A percentile compares a stretch with the other conserved stretches of the same genome.
phyloP scores from a whole-genome alignment of 2,888 invertebrate species.

The Acleris emargana region DNA sequence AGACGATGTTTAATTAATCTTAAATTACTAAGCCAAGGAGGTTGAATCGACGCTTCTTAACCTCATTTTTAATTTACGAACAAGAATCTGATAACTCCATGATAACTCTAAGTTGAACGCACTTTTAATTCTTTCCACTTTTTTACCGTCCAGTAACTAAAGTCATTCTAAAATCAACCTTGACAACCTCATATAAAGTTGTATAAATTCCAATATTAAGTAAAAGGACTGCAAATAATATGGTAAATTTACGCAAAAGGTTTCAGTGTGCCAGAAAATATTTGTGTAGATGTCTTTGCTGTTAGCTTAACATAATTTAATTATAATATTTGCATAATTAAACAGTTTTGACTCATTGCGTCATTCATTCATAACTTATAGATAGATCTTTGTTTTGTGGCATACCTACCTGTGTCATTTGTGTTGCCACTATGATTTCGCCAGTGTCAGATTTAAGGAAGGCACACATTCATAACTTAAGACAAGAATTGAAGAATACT shows the following conservation, averaged over 20 bases:
- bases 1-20: slow-evolving; percentile 1
- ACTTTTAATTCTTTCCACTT: background rate
- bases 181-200: background rate
- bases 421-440: too few species aligned
- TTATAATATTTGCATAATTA: slow-evolving; percentile 8
- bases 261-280: slow-evolving; percentile 5
- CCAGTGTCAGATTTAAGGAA: too few species aligned
- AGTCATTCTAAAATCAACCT: background rate
- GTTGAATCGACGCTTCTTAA: background rate
- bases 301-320: slow-evolving; percentile 28
- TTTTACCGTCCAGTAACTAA: background rate
- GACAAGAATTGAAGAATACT: too few species aligned
- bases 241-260: slow-evolving; percentile 1
- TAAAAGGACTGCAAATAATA: background rate
- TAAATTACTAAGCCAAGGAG: background rate
- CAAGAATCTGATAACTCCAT: background rate
- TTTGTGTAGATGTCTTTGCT: slow-evolving; percentile 20
- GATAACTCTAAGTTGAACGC: slow-evolving; percentile 26
- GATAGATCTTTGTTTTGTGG: too few species aligned
- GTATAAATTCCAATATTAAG: background rate
- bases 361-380: too few species aligned
- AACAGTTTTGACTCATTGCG: slow-evolving; percentile 4
- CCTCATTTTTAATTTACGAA: slow-evolving; percentile 14
- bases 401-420: too few species aligned
- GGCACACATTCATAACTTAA: too few species aligned